Evolutionary conservation across 2,888 invertebrate species (phyloP), one percentile per base, ranked within the genome.

Genomic region (Corythucha ciliata): DNA sequence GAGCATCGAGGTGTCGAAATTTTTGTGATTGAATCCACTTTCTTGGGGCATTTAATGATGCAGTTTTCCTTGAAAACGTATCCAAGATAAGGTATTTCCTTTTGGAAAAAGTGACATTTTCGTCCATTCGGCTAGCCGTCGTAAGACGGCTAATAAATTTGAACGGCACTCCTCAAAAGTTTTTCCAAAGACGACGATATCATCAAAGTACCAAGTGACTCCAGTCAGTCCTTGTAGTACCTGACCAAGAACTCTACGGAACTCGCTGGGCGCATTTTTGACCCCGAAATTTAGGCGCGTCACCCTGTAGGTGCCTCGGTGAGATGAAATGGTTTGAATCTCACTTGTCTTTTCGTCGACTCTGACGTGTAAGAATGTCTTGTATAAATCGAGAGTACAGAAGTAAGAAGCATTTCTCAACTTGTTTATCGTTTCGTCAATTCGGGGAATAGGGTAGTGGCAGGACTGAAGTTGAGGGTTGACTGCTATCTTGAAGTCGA

Each of bases 391-490:
- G 7, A 59, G 24, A 29, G 26, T 36, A 22, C 57, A 59, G 45
- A 57, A 59, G 24, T 50, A 42, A 26, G 16, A 50, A 2, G 54
- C 42, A 21, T 48, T 44, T 20, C 40, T 39, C 22, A 59, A 22
- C 14, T 37, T 42, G 20, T 44, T 26, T 7, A 59, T 34, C 10
- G 55, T 37, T 16, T 59, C 40, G 6, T 39, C 55, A 27, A 59
- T 55, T 34, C 26, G 27, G 16, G 22, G 48, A 8, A 60, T 55
- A 14, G 59, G 59, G 27, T 57, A 58, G 27, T 61, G 51, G 37
- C 57, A 56, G 10, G 47, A 21, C 2, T 57, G 42, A 10, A 63
- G 39, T 45, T 51, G 47, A 37, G 54, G 42, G 45, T 64, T 63
- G 5, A 39, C 40, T 7, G 8, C n/a, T 6, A 7, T 6, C n/a